Evolutionary conservation across 1,140 invertebrate species (phyloP).

Genomic region (Luehdorfia chinensis): DNA sequence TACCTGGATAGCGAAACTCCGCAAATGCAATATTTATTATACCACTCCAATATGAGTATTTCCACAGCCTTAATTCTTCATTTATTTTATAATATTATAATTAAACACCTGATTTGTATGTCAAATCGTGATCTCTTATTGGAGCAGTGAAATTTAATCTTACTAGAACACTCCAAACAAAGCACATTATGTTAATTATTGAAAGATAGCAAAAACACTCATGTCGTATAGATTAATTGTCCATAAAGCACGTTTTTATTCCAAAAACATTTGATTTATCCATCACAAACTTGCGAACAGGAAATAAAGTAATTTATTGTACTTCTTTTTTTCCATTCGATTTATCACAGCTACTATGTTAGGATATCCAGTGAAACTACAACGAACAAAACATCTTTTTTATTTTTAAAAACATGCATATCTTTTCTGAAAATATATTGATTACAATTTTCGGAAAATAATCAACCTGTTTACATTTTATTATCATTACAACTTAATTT

Average conservation of each 20-base stretch:
- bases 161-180: slow-evolving; percentile 34
- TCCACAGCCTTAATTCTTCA: background rate
- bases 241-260: no score
- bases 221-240: no score
- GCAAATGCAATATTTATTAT: no score
- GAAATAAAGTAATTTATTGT: no score
- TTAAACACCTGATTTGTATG: no score
- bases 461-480: slow-evolving; percentile 35
- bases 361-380: slow-evolving; percentile 69
- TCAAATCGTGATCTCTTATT: slow-evolving; percentile 23
- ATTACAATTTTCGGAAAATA: slow-evolving; percentile 59
- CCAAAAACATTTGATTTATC: no score
- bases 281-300: no score
- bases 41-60: slow-evolving; percentile 9
- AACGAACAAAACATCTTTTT: slow-evolving; percentile 67
- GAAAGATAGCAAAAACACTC: slow-evolving; percentile 3
- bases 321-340: no score
- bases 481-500: slow-evolving; percentile 31
- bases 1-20: no score
- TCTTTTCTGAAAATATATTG: slow-evolving; percentile 50
- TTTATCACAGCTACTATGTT: slow-evolving; percentile 46
- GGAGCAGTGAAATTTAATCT: slow-evolving; percentile 10
- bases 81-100: no score
- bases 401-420: slow-evolving; percentile 68
- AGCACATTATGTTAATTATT: slow-evolving; percentile 17